phyloP scores from a whole-genome alignment of 1,140 invertebrate species.

The Drosophila nasuta region DNA sequence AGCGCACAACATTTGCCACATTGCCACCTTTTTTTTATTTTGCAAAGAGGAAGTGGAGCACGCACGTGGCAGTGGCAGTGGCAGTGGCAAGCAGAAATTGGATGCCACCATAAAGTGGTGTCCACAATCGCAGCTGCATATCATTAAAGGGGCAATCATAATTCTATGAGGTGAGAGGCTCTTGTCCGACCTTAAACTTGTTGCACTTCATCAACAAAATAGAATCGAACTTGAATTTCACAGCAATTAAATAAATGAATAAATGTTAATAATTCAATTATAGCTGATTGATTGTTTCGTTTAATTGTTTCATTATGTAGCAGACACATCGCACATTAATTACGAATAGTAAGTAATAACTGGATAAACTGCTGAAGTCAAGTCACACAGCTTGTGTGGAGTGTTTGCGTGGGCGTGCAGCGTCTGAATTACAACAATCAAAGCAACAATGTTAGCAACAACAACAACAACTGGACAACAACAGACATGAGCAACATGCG shows the following conservation, averaged over 20 bases:
- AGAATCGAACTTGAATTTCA: not conserved
- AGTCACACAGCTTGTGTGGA: slow-evolving; percentile 36
- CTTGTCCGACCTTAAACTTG: not conserved
- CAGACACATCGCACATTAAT: slow-evolving; percentile 47
- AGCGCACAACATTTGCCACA: slow-evolving; percentile 80
- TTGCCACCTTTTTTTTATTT: slow-evolving; percentile 66
- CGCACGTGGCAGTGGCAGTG: slow-evolving; percentile 63
- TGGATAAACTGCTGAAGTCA: slow-evolving; percentile 27
- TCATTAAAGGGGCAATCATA: slow-evolving; percentile 39
- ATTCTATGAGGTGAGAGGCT: slow-evolving; percentile 2
- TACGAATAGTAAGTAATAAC: slow-evolving; percentile 58
- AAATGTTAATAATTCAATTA: slow-evolving; percentile 19
- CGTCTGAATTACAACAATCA: slow-evolving; percentile 32
- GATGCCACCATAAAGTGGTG: slow-evolving; percentile 52
- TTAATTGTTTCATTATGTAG: slow-evolving; percentile 70
- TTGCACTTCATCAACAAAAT: not conserved
- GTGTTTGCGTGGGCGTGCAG: slow-evolving; percentile 53
- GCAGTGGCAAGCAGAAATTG: slow-evolving; percentile 52
- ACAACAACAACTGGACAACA: slow-evolving; percentile 30
- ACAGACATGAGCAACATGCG: slow-evolving; percentile 69
- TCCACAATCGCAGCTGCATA: slow-evolving; percentile 30
- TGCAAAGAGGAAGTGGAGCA: slow-evolving; percentile 70
- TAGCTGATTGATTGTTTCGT: slow-evolving; percentile 29
- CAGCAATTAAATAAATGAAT: slow-evolving; percentile 6
- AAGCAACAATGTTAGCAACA: slow-evolving; percentile 29